These are phyloP conservation scores for Drosophila serrata DNA, from an alignment of 1,140 invertebrate genomes.

Conservation along the genomic window DNA sequence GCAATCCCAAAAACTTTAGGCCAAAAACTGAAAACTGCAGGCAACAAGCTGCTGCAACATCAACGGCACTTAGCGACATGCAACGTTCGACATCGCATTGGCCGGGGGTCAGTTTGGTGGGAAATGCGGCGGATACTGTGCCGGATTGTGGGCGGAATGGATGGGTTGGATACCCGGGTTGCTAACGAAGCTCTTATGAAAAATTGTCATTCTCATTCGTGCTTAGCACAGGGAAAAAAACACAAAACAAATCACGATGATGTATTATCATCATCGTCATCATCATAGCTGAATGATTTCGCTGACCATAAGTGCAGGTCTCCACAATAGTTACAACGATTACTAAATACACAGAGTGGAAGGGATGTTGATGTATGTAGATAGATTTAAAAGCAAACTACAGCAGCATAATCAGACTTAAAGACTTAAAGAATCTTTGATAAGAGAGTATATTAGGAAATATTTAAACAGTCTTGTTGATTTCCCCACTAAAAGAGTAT, in stretches of 20 bases:
- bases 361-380: not conserved
- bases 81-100: constrained; percentile 71
- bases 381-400: not conserved
- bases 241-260: constrained; percentile 31
- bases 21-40: not conserved
- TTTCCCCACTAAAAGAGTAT: too few relatives aligned
- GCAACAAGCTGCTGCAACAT: constrained; percentile 32
- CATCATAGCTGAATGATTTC: constrained; percentile 64
- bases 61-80: constrained; percentile 79
- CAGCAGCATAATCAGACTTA: too few relatives aligned
- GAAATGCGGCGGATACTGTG: constrained; percentile 6
- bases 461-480: too few relatives aligned
- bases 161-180: not conserved
- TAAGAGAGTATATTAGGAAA: too few relatives aligned
- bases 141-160: constrained; percentile 1
- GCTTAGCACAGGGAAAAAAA: constrained; percentile 24
- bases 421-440: too few relatives aligned
- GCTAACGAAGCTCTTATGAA: constrained; percentile 4
- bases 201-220: constrained; percentile 66
- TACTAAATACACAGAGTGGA: constrained; percentile 19
- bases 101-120: constrained; percentile 53
- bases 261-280: constrained; percentile 55
- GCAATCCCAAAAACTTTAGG: not conserved
- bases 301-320: constrained; percentile 44
- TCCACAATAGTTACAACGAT: constrained; percentile 23